Conservation (phyloP, 2,888 invertebrate genomes). For the Onthophagus sagittarius region DNA sequence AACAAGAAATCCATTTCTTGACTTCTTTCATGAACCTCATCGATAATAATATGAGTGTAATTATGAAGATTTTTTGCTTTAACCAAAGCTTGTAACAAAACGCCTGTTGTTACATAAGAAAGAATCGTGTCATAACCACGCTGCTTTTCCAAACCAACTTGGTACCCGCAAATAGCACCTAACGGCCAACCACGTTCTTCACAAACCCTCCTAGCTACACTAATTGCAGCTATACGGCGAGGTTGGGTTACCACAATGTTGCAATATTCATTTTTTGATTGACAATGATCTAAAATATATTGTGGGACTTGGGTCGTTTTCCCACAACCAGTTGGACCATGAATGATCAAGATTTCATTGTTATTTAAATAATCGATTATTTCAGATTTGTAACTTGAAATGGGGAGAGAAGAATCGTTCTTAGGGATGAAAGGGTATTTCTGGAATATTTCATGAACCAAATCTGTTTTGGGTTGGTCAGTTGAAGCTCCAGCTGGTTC, state of each 20-base stretch:
- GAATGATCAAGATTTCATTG: conserved; percentile 67
- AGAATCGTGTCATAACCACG: conserved; percentile 68
- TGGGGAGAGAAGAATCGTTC: conserved; percentile 14
- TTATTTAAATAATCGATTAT: conserved; percentile 17
- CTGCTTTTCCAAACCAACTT: conserved; percentile 70
- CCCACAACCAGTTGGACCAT: conserved; percentile 94
- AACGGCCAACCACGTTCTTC: conserved; percentile 78
- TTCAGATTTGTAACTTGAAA: conserved; percentile 17
- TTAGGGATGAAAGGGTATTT: conserved; percentile 18
- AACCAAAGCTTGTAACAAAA: conserved; percentile 76
- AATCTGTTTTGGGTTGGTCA: background rate
- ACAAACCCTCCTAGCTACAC: conserved; percentile 81
- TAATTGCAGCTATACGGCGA: conserved; percentile 87
- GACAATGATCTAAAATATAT: conserved; percentile 80
- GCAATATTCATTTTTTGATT: conserved; percentile 60
- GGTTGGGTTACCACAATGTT: conserved; percentile 94
- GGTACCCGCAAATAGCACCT: conserved; percentile 83
- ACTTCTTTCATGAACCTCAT: conserved; percentile 92
- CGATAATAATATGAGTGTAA: conserved; percentile 86
- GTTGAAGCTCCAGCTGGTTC: background rate
- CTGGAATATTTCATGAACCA: conserved; percentile 16
- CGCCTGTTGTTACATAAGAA: conserved; percentile 85
- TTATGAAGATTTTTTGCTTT: conserved; percentile 64
- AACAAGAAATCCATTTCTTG: conserved; percentile 89
- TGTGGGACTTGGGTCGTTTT: conserved; percentile 92